A percentile compares a stretch with the other conserved stretches of the same genome.
phyloP scores from a whole-genome alignment of 2,888 invertebrate genomes.

The Diaphora mendica region DNA sequence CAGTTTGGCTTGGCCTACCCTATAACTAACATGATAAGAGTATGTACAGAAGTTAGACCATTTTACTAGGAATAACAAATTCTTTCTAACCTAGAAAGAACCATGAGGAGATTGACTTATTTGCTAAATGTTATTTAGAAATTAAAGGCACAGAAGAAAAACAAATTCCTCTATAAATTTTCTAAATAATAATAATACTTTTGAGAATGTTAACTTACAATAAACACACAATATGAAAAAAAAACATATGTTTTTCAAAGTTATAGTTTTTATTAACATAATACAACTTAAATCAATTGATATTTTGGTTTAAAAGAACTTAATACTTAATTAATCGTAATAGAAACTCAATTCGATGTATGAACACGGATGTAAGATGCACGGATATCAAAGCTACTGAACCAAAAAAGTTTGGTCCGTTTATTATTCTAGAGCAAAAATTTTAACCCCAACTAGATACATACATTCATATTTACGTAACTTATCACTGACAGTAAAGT shows the following conservation, averaged over 20 bases:
- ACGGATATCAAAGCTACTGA: constrained; percentile 44
- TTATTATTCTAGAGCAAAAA: constrained; percentile 45
- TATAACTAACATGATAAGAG: constrained; percentile 49
- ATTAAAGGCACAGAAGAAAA: constrained; percentile 10
- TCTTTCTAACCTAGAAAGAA: constrained; percentile 49
- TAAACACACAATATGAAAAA: neutral
- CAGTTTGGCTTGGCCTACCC: constrained; percentile 74
- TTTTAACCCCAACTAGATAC: constrained; percentile 24
- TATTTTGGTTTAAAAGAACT: neutral
- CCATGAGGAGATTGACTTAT: constrained; percentile 50
- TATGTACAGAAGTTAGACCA: constrained; percentile 57
- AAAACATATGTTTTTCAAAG: neutral
- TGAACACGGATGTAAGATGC: constrained; percentile 18
- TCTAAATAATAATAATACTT: neutral
- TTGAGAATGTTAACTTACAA: constrained; percentile 1
- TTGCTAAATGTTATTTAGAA: constrained; percentile 28
- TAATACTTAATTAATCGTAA: constrained; percentile 3
- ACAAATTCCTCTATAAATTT: neutral
- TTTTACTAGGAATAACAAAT: constrained; percentile 60
- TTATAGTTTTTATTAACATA: constrained; percentile 8
- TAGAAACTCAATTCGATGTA: constrained; percentile 37
- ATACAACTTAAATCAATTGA: constrained; percentile 7
- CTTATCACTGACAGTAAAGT: constrained; percentile 25
- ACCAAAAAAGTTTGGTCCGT: constrained; percentile 50
- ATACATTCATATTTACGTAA: constrained; percentile 22